Percentiles rank a stretch among this genome's conserved stretches.
phyloP scores from a whole-genome alignment of 2,113 vertebrate species.

The Hemibates koningsi region DNA sequence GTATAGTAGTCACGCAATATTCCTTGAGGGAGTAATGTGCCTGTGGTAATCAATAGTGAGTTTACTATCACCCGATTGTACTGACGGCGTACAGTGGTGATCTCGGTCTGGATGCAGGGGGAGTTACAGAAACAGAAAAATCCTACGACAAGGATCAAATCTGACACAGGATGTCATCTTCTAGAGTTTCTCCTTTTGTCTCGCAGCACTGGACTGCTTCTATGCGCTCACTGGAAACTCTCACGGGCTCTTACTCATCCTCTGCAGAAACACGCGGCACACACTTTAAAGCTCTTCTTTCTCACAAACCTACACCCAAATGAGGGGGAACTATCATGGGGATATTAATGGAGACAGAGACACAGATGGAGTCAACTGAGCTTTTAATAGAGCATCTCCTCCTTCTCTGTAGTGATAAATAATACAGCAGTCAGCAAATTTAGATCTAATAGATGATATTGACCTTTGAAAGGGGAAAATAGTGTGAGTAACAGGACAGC shows the following conservation, averaged over 20 bases:
- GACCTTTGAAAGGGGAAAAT: conserved; percentile 37
- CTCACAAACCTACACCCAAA: not conserved
- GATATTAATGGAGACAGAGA: conserved; percentile 45
- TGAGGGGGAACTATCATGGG: not conserved
- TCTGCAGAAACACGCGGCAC: not conserved
- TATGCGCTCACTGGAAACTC: not conserved
- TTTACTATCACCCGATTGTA: conserved; percentile 27
- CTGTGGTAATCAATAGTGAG: conserved; percentile 44
- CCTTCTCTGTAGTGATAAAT: conserved; percentile 45
- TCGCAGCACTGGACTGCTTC: not conserved
- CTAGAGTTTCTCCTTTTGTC: not conserved
- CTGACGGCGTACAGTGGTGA: not conserved
- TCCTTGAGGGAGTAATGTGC: conserved; percentile 11
- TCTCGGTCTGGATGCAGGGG: not conserved
- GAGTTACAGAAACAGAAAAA: not conserved
- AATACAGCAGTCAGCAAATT: conserved; percentile 63
- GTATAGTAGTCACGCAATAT: conserved; percentile 31
- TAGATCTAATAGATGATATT: conserved; percentile 59
- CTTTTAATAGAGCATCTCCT: conserved; percentile 59
- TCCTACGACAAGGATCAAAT: not conserved
- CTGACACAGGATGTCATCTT: conserved; percentile 9
- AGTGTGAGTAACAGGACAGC: not conserved
- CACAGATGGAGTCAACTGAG: conserved; percentile 47
- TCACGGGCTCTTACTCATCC: not conserved
- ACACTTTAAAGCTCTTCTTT: not conserved